Percentiles rank a stretch among this genome's conserved stretches.
Conservation (phyloP, 2,888 invertebrate species). For the Dicycla oo region DNA sequence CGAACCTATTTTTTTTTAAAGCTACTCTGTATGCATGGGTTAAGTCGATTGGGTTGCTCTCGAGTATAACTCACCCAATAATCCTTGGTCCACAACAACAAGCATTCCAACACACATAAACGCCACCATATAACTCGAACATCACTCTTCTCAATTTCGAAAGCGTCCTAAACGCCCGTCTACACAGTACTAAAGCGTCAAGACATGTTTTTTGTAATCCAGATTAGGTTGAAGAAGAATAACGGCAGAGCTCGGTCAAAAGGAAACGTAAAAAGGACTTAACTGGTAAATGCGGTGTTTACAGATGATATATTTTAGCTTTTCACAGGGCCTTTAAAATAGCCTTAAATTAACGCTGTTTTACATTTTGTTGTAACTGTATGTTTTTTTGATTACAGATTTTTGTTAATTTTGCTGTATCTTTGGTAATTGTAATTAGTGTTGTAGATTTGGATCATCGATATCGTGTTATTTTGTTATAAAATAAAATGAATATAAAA, state of each 20-base stretch:
- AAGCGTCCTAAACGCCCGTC: slow-evolving; percentile 54
- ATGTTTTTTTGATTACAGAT: slow-evolving; percentile 28
- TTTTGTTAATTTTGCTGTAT: slow-evolving; percentile 10
- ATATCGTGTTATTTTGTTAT: background rate
- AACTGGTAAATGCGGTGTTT: slow-evolving; percentile 59
- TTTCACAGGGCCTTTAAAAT: slow-evolving; percentile 46
- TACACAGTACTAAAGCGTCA: slow-evolving; percentile 61
- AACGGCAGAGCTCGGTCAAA: slow-evolving; percentile 74
- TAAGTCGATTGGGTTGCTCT: background rate
- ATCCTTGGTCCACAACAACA: background rate
- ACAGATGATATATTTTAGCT: slow-evolving; percentile 59
- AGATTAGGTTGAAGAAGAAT: slow-evolving; percentile 80
- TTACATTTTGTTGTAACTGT: slow-evolving; percentile 28
- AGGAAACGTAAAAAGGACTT: slow-evolving; percentile 73
- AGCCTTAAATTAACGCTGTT: slow-evolving; percentile 49
- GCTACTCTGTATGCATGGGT: background rate
- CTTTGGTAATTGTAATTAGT: slow-evolving; percentile 13
- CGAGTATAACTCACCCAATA: background rate
- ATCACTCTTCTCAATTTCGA: background rate
- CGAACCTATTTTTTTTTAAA: too few relatives aligned
- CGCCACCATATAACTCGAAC: background rate
- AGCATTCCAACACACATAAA: slow-evolving; percentile 11
- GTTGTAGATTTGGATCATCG: slow-evolving; percentile 6
- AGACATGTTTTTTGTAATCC: slow-evolving; percentile 78
- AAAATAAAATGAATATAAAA: too few relatives aligned